Evolutionary conservation across 2,888 invertebrate genomes (phyloP), one percentile per base, ranked within the genome.

Genomic region (Ernsta delagoae): DNA sequence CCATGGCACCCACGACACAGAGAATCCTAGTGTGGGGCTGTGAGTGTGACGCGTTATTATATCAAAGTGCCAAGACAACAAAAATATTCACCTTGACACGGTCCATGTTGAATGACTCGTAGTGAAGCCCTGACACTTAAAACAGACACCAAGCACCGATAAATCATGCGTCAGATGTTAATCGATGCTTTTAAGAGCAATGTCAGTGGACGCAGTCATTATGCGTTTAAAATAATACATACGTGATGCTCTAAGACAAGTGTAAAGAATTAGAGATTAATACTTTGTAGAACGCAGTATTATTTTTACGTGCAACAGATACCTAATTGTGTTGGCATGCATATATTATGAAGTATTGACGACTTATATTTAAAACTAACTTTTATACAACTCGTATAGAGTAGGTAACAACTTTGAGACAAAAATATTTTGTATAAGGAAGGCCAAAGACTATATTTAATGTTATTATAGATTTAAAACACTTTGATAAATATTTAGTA

Each of bases 71-170:
- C 24, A 24, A 24, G 24, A 5, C 62, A 62, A 68, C 68, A 68
- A 68, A 73, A 72, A 73, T 54, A 54, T 36, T 62, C 64, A 56
- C 74, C 76, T 75, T 76, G 76, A 74, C 73, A 72, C 34, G 61
- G 24, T 61, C 61, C 68, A 63, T 66, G 60, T 53, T 66, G 31
- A 48, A 68, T 24, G n/a, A 62, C 48, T 45, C 62, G 39, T 39
- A 45, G 54, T 57, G 62, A 62, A 63, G 53, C 69, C 69, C 69
- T 69, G 69, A 69, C 69, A 69, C 69, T 69, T 69, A 68, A 61
- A 59, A 69, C 41, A 50, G 62, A 69, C 62, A 63, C 59, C 69
- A 69, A 69, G 63, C 59, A 63, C 69, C 39, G 68, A 71, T 71
- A 71, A 68, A 71, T 71, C 65, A 69, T 71, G 65, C 69, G 69